Conservation (phyloP, 1,140 invertebrate genomes). For the Galendromus occidentalis region DNA sequence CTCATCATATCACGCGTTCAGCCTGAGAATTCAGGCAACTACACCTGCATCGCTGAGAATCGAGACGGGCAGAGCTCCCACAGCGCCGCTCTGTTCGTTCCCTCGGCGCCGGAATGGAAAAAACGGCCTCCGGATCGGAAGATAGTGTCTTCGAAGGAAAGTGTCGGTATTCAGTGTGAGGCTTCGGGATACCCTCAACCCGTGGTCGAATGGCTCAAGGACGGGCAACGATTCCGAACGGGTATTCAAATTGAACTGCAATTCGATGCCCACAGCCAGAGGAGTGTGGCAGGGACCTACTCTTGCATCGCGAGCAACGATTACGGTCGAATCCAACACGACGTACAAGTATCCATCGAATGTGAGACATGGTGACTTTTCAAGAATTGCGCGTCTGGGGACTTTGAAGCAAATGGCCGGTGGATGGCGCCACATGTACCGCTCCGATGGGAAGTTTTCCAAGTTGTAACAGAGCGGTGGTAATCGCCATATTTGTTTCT, state of each 20-base stretch:
- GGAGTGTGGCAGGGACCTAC: neutral
- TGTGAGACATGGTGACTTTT: neutral
- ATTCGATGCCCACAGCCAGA: neutral
- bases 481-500: neutral
- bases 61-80: slow-evolving; percentile 16
- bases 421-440: slow-evolving; percentile 1
- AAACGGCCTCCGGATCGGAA: neutral
- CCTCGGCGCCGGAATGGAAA: no score
- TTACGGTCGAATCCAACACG: neutral
- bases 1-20: slow-evolving; percentile 12
- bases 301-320: neutral
- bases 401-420: neutral
- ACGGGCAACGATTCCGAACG: neutral
- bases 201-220: neutral
- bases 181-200: neutral
- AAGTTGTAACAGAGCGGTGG: neutral
- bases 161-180: neutral
- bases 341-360: neutral
- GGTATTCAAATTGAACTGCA: no score
- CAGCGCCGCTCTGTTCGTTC: slow-evolving; percentile 16
- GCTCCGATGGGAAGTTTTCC: neutral
- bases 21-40: slow-evolving; percentile 20
- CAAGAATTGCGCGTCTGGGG: neutral
- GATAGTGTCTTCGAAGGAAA: neutral
- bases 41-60: slow-evolving; percentile 24